phyloP scores from a whole-genome alignment of 2,113 vertebrate species.

The Colossoma macropomum region DNA sequence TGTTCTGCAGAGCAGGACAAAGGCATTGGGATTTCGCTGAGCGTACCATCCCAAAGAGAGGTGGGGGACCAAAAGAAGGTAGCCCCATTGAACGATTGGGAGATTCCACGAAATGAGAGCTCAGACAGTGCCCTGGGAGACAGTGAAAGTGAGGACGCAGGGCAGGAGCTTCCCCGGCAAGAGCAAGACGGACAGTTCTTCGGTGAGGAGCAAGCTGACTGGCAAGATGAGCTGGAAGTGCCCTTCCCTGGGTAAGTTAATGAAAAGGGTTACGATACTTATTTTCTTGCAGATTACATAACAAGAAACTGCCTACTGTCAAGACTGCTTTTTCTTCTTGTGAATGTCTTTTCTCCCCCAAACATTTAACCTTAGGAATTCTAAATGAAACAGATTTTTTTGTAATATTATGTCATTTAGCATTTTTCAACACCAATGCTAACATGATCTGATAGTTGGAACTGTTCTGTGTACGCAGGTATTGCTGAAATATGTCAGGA shows the following conservation, averaged over 20 bases:
- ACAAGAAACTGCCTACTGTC: background rate
- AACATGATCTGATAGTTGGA: background rate
- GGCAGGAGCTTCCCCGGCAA: slow-evolving; percentile 77
- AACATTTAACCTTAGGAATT: too few relatives aligned
- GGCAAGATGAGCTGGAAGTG: slow-evolving; percentile 93
- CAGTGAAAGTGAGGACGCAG: slow-evolving; percentile 93
- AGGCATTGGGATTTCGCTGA: slow-evolving; percentile 81
- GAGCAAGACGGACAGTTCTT: slow-evolving; percentile 75
- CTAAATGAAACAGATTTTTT: too few relatives aligned
- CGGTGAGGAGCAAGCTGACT: slow-evolving; percentile 86
- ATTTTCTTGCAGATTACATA: background rate
- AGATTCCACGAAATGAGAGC: slow-evolving; percentile 98
- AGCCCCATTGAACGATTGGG: slow-evolving; percentile 85
- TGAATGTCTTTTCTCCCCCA: too few relatives aligned
- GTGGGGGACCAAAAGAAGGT: slow-evolving; percentile 82
- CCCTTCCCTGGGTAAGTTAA: slow-evolving; percentile 90
- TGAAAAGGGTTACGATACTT: background rate
- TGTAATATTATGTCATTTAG: too few relatives aligned
- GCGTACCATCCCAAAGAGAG: slow-evolving; percentile 79
- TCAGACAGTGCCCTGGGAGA: slow-evolving; percentile 97
- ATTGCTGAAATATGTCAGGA: too few relatives aligned
- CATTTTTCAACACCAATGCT: too few relatives aligned
- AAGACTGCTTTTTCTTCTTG: too few relatives aligned
- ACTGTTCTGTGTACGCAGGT: too few relatives aligned
- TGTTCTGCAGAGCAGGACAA: slow-evolving; percentile 87